Base-by-base conservation (phyloP, 1,140 invertebrate genomes). In the Octopus bimaculoides region DNA sequence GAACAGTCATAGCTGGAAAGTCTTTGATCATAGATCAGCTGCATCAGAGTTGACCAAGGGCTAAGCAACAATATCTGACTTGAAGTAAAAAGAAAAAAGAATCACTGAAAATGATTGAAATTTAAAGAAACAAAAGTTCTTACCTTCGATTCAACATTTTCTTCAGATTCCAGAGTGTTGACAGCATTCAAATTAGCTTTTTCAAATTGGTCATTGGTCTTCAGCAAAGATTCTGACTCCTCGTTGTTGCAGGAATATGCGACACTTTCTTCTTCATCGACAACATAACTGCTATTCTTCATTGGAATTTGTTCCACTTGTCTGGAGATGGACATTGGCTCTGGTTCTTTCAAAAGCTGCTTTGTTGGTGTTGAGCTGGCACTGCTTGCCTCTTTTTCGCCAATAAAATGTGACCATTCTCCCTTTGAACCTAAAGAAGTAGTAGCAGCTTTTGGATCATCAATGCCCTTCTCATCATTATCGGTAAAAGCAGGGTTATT, bases 351-450 rank as follows among this genome's bases (percentile, higher is more conserved):
- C 52, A 75, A 53, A 14, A 66, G 61, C 9, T 12, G 17, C 10
- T 9, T 9, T 74, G 73, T 17, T 20, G 10, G 12, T 17, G 73
- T 26, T 41, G 17, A 75, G 5, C 14, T 41, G 7, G 17, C 26
- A 75, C 74, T 41, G 4, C 20, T 74, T 74, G 73, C 20, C 8
- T 12, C 52, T 52, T 9, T 75, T 52, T 75, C 74, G 20, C 74
- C 74, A 55, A 83, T 76, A 81, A 83, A 83, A 53, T 76, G 79
- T 3, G 82, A 83, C 80, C 80, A 81, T 75, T 75, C 41, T 7
- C 14, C 26, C 4, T 41, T 52, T 17, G 74, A 6, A 10, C 5
- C 20, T 9, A 41, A n/a, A 52, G 5, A 14, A 9, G 17, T 75
- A 52, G 41, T 12, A 9, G 74, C 74, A 52, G 52, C 14, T 17